Base-by-base conservation (phyloP, 2,888 invertebrate species). In the Thyatira batis region DNA sequence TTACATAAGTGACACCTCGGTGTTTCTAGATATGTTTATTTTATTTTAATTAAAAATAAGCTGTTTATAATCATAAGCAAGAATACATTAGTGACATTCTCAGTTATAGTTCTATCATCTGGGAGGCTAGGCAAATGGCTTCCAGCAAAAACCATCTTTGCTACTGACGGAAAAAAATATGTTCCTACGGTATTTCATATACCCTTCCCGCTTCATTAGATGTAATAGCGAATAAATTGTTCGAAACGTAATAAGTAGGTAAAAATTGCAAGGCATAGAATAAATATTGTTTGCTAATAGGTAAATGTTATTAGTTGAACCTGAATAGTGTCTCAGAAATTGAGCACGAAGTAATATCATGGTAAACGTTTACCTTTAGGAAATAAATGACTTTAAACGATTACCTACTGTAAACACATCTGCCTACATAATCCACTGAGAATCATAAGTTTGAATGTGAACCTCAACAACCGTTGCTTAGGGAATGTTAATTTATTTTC, bases 401-500 rank as follows among this genome's bases (percentile, higher is more conserved):
- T 28, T 13, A 33, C n/a, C n/a, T n/a, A n/a, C n/a, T 13, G 33
- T 6, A 33, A 3, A 33, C 8, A 13, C 13, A 33, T 1, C 33
- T 39, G 13, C 39, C 8, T 39, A 17, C 30, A 30, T 30, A 30
- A 30, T 30, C 39, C 8, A 17, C 39, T 39, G n/a, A 39, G 8
- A 33, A 39, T 8, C 17, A n/a, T 39, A 39, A 39, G 13, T 6
- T 39, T 39, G 39, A 5, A 17, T n/a, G 17, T 2, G 13, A 17
- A 39, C 17, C 39, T 39, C n/a, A 39, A 53, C 39, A 39, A 39
- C 39, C 39, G 39, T 17, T 39, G 39, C 39, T 53, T 27, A 65
- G 70, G 67, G 72, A 72, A 66, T 66, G 65, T 63, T 69, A 67
- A 69, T 68, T 57, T 67, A 63, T 61, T 56, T 55, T 13, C 51